Evolutionary conservation across 2,888 invertebrate genomes (phyloP), one percentile per base, ranked within the genome.

Genomic region (Drosophila falleni): DNA sequence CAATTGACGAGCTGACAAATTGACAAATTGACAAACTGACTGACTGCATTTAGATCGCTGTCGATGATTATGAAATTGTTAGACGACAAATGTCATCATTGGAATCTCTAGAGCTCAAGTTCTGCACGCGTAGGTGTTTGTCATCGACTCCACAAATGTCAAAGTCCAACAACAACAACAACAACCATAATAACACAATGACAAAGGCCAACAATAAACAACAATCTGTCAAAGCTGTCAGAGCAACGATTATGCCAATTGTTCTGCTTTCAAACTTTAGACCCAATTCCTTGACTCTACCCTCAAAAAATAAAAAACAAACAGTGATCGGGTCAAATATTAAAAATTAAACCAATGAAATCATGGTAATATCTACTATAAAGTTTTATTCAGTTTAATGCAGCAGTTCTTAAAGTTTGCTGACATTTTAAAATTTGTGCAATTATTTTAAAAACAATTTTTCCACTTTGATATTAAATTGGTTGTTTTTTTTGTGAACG

Each of bases 221-320:
- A 64, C 81, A 80, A 82, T 82, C 83, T 80, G 82, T 83, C 86
- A 86, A 78, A 80, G 73, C 76, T 82, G 86, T 80, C 86, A 78
- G 63, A 64, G 69, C 71, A 67, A 47, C 74, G 66, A 68, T 80
- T 78, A 70, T 70, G 82, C 78, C 82, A 82, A 82, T 87, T 84
- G 84, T 77, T 80, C 37, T 31, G n/a, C 19, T 29, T 15, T 41
- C 19, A 19, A 11, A 15, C 47, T 49, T 33, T 5, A 8, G 26
- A 13, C 13, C 31, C 54, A 31, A 10, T 23, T 15, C 29, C 35
- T 39, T 19, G 37, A n/a, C 6, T 1, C n/a, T 13, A 5, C 16
- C 13, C 0, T 13, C 29, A 31, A 29, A 8, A 19, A 23, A 23
- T 10, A 29, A 8, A 19, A 23, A 23, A 9, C 9, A 9, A 6